A percentile compares a stretch with the other conserved stretches of the same genome.
phyloP scores from a whole-genome alignment of 1,140 invertebrate species.

The Pristionchus pacificus region DNA sequence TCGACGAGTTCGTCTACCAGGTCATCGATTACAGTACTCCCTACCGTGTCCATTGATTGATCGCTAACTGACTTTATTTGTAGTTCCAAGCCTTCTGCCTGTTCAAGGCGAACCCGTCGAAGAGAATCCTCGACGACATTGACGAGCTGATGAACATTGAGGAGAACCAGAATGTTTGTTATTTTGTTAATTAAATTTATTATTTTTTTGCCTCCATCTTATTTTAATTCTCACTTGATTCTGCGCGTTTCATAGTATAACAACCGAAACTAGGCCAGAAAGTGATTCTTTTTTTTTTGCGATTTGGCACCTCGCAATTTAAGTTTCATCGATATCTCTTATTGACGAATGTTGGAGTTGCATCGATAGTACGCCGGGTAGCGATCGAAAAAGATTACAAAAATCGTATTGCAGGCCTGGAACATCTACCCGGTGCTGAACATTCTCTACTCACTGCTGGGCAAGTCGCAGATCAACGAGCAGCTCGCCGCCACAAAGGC shows the following conservation, averaged over 20 bases:
- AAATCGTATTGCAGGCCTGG: slow-evolving; percentile 77
- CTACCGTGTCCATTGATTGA: neutral
- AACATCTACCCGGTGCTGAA: slow-evolving; percentile 96
- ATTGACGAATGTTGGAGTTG: too few relatives aligned
- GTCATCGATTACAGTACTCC: slow-evolving; percentile 48
- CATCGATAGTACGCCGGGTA: too few relatives aligned
- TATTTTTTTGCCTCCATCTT: slow-evolving; percentile 15
- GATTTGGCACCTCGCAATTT: too few relatives aligned
- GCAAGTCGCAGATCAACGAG: slow-evolving; percentile 96
- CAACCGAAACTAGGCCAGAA: too few relatives aligned
- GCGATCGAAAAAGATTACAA: too few relatives aligned
- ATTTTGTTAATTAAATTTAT: neutral
- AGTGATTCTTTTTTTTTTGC: too few relatives aligned
- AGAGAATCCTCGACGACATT: slow-evolving; percentile 78
- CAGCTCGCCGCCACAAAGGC: slow-evolving; percentile 78
- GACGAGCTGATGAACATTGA: slow-evolving; percentile 67
- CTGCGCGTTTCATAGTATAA: too few relatives aligned
- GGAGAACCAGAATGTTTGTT: slow-evolving; percentile 71
- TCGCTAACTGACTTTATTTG: slow-evolving; percentile 5
- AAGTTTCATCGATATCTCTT: too few relatives aligned
- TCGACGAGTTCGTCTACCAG: slow-evolving; percentile 82
- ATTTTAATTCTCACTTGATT: neutral
- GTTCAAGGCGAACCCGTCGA: slow-evolving; percentile 77
- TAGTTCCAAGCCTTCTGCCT: slow-evolving; percentile 93
- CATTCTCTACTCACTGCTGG: slow-evolving; percentile 91